Evolutionary conservation across 2,113 vertebrate genomes (phyloP), one percentile per base, ranked within the genome.

Genomic region (Tautogolabrus adspersus): DNA sequence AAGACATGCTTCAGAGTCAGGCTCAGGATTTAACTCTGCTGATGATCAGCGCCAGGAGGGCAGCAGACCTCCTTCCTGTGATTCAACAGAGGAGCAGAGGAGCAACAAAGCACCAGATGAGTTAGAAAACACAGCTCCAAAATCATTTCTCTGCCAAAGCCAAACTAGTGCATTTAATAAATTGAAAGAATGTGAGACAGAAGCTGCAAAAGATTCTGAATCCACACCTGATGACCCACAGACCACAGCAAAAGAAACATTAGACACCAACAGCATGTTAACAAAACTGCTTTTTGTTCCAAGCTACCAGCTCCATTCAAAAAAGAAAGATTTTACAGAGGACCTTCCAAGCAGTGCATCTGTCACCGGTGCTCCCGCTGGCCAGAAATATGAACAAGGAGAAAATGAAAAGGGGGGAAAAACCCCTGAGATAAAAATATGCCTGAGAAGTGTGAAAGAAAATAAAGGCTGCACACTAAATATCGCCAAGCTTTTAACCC

Each of bases 241-340:
- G 44, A 49, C 57, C 13, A 6, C 30, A 11, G n/a, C 22, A 22
- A 89, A 83, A 30, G 85, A 86, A n/a, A 66, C 46, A 7, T 38
- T 79, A 92, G 81, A 94, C 89, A 11, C 90, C 77, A 92, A 83
- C 76, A 92, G 89, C 82, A 95, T 94, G 85, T 86, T 93, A 51
- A 97, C 96, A 37, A 97, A 97, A 89, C 95, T 97, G 93, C 97
- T 98, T 52, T 98, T 97, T 86, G 96, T 99, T 42, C 96, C 98
- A 15, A 95, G 94, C 84, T 97, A 96, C 30, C 97, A 97, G 88
- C 94, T 95, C 69, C 91, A 75, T 0, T 79, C 94, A 49, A 95
- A 92, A 62, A 95, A 96, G 40, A 95, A 90, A 62, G 93, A 93
- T 37, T 72, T 82, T 0, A 81, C 49, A 42, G 94, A 93, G 47